Evolutionary conservation across 2,888 invertebrate genomes (phyloP).

Genomic region (Orchesella flavescens): DNA sequence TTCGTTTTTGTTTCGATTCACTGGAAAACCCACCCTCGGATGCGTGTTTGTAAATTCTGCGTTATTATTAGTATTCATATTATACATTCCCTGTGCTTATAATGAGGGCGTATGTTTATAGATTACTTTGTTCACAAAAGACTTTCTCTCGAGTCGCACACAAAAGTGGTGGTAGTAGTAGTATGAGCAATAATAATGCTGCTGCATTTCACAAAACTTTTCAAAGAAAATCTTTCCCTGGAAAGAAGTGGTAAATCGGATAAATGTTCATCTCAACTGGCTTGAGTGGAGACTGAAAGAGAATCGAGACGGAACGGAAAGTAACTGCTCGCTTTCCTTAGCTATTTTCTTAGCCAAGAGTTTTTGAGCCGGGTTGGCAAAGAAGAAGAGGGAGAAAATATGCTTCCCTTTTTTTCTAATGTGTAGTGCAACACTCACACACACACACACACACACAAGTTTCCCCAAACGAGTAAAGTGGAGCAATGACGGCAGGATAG

Average conservation of each 20-base stretch:
- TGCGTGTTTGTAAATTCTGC: neutral
- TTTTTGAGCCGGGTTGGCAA: neutral
- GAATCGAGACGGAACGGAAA: conserved; percentile 36
- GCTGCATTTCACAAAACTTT: conserved; percentile 19
- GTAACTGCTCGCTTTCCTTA: conserved; percentile 19
- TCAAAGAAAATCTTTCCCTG: conserved; percentile 10
- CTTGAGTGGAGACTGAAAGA: conserved; percentile 43
- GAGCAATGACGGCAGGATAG: conserved; percentile 1
- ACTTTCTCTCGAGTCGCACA: neutral
- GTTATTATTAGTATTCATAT: conserved; percentile 1
- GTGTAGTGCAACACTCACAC: neutral
- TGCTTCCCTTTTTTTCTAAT: conserved; percentile 22
- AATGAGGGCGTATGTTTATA: too few relatives aligned
- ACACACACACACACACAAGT: conserved; percentile 12
- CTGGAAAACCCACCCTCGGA: neutral
- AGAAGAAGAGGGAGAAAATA: conserved; percentile 36
- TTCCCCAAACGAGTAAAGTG: conserved; percentile 17
- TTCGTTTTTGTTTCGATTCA: conserved; percentile 1
- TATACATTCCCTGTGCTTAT: neutral
- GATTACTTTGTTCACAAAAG: neutral
- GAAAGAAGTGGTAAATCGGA: conserved; percentile 36
- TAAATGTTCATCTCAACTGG: conserved; percentile 51
- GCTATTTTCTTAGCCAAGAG: conserved; percentile 6
- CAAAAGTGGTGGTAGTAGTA: too few relatives aligned
- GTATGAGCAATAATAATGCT: neutral